These are phyloP conservation scores for Girardinichthys multiradiatus DNA, from an alignment of 2,113 vertebrate genomes.

Conservation along the genomic window DNA sequence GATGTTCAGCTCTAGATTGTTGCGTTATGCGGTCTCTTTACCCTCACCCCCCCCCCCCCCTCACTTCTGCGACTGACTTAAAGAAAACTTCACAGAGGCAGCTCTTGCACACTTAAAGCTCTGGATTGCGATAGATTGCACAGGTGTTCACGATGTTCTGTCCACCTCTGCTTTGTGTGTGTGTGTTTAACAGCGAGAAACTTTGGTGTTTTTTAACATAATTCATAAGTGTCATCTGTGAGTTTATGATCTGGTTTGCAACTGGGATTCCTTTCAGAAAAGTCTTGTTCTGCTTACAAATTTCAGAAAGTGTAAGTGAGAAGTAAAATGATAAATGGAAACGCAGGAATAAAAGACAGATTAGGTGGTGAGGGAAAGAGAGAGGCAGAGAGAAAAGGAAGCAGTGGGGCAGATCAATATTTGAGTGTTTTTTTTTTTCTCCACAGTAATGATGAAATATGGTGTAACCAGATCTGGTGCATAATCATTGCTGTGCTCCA, in stretches of 20 bases:
- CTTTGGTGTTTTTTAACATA: constrained; percentile 23
- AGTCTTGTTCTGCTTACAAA: constrained; percentile 64
- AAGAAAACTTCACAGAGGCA: constrained; percentile 13
- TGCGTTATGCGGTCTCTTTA: constrained; percentile 5
- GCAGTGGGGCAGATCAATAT: constrained; percentile 78
- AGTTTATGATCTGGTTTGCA: constrained; percentile 63
- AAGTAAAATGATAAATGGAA: constrained; percentile 56
- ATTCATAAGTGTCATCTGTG: constrained; percentile 33
- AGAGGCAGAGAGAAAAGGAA: constrained; percentile 52
- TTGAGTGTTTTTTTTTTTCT: constrained; percentile 70
- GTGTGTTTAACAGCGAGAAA: background rate
- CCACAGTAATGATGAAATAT: constrained; percentile 83
- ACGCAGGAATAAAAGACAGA: constrained; percentile 47
- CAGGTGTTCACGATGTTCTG: constrained; percentile 57
- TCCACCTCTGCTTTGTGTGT: constrained; percentile 34
- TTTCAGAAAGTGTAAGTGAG: constrained; percentile 46
- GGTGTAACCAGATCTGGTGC: constrained; percentile 80
- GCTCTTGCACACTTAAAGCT: constrained; percentile 34
- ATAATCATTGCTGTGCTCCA: constrained; percentile 72
- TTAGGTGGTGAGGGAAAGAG: constrained; percentile 7
- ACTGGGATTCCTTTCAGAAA: constrained; percentile 55
- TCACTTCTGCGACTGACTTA: background rate
- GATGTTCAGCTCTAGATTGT: background rate
- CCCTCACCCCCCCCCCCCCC: background rate
- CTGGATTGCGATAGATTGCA: constrained; percentile 68